A percentile compares a stretch with the other conserved stretches of the same genome.
Conservation (phyloP, 2,888 invertebrate species). For the Chelonus formosanus region DNA sequence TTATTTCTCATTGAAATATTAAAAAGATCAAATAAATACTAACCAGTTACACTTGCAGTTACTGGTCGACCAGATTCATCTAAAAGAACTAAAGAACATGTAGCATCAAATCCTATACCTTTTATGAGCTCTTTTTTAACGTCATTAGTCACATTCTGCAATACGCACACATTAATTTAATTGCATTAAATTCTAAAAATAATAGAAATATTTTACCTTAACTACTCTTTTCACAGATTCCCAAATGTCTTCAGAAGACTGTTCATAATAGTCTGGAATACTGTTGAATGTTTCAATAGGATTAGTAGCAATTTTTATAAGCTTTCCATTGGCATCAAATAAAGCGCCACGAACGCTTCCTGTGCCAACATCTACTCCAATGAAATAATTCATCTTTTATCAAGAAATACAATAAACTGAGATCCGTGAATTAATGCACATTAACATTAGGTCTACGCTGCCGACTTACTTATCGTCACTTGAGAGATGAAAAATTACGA, state of each 20-base stretch:
- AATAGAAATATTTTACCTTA: slow-evolving; percentile 69
- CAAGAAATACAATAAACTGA: background rate
- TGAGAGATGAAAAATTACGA: too few species aligned
- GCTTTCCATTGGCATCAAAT: slow-evolving; percentile 75
- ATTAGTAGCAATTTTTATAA: slow-evolving; percentile 72
- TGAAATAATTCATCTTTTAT: slow-evolving; percentile 68
- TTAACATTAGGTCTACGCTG: too few species aligned
- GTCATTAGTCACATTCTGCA: slow-evolving; percentile 70
- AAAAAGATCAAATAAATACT: slow-evolving; percentile 32
- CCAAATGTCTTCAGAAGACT: slow-evolving; percentile 93
- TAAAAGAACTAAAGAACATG: slow-evolving; percentile 89
- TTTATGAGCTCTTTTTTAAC: slow-evolving; percentile 71
- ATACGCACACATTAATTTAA: too few species aligned
- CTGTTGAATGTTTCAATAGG: slow-evolving; percentile 82
- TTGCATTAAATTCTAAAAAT: too few species aligned
- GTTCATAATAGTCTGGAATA: slow-evolving; percentile 82
- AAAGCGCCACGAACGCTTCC: slow-evolving; percentile 89
- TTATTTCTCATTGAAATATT: too few species aligned
- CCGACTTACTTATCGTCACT: too few species aligned
- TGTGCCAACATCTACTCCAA: slow-evolving; percentile 94
- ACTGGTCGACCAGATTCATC: slow-evolving; percentile 76
- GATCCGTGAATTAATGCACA: too few species aligned
- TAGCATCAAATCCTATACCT: slow-evolving; percentile 95
- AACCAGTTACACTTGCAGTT: slow-evolving; percentile 74
- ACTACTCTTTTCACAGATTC: slow-evolving; percentile 76